phyloP scores from a whole-genome alignment of 2,797 vertebrate species.

The Macropus fuliginosus region DNA sequence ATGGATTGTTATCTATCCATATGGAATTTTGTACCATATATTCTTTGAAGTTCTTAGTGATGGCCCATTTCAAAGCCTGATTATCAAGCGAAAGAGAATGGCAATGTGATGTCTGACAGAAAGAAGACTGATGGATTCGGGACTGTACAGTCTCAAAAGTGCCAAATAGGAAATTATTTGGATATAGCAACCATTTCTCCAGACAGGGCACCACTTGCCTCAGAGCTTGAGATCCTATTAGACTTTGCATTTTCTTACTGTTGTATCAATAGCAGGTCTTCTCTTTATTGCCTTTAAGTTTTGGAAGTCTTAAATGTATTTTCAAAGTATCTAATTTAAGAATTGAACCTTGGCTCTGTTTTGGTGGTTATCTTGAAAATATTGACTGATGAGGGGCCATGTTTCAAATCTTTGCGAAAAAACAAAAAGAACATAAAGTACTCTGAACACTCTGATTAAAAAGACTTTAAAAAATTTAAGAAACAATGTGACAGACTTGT shows the following conservation, averaged over 20 bases:
- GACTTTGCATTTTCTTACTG: conserved; percentile 80
- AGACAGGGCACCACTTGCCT: conserved; percentile 92
- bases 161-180: conserved; percentile 98
- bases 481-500: background rate
- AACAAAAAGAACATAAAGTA: conserved; percentile 69
- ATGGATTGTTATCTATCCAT: background rate
- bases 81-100: conserved; percentile 95
- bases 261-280: conserved; percentile 66
- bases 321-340: conserved; percentile 74
- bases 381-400: conserved; percentile 56
- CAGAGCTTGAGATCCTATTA: conserved; percentile 95
- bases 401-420: conserved; percentile 71
- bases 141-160: conserved; percentile 97
- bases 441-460: conserved; percentile 74
- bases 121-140: conserved; percentile 97
- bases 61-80: background rate
- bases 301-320: conserved; percentile 68
- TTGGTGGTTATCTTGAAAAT: conserved; percentile 31
- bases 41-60: background rate
- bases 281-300: conserved; percentile 71
- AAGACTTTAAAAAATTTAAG: background rate
- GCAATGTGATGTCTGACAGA: conserved; percentile 94
- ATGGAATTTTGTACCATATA: background rate
- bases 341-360: conserved; percentile 67
- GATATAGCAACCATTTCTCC: conserved; percentile 98